Evolutionary conservation across 2,888 invertebrate species (phyloP).

Genomic region (Apoda limacodes): DNA sequence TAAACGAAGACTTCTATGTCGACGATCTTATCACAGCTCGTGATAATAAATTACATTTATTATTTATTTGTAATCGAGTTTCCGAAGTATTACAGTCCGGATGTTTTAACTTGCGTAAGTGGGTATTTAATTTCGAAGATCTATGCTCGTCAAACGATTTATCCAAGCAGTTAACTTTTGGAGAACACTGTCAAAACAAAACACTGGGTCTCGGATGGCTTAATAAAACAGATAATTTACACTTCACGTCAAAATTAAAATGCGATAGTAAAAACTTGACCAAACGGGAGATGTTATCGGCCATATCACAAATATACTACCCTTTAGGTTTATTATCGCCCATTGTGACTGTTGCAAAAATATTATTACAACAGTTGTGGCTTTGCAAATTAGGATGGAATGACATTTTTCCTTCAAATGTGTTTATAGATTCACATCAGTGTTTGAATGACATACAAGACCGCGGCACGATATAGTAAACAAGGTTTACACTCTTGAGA

Average conservation of each 20-base stretch:
- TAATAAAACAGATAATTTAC: slow-evolving; percentile 9
- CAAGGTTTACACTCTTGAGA: too few relatives aligned
- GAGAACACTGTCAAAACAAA: slow-evolving; percentile 9
- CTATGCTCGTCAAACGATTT: background rate
- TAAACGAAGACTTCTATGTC: slow-evolving; percentile 15
- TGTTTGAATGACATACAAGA: too few relatives aligned
- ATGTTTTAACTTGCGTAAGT: too few relatives aligned
- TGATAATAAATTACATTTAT: slow-evolving; percentile 4
- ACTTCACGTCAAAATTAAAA: too few relatives aligned
- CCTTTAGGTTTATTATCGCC: slow-evolving; percentile 8
- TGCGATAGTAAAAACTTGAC: too few relatives aligned
- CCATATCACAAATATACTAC: slow-evolving; percentile 8
- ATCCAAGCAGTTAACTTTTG: slow-evolving; percentile 5
- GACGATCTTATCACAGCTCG: slow-evolving; percentile 19
- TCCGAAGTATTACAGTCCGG: slow-evolving; percentile 1
- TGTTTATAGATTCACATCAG: too few relatives aligned
- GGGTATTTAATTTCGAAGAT: slow-evolving; percentile 7
- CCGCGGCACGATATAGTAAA: too few relatives aligned
- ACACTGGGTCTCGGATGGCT: slow-evolving; percentile 17
- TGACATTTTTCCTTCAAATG: slow-evolving; percentile 5
- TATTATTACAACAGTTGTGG: slow-evolving; percentile 10
- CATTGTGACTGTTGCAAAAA: slow-evolving; percentile 5
- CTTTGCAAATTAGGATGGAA: slow-evolving; percentile 9
- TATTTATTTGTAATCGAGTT: slow-evolving; percentile 1
- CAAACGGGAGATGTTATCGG: slow-evolving; percentile 6